These are phyloP conservation scores for Calephelis nemesis DNA, from an alignment of 1,140 invertebrate species.

Conservation along the genomic window DNA sequence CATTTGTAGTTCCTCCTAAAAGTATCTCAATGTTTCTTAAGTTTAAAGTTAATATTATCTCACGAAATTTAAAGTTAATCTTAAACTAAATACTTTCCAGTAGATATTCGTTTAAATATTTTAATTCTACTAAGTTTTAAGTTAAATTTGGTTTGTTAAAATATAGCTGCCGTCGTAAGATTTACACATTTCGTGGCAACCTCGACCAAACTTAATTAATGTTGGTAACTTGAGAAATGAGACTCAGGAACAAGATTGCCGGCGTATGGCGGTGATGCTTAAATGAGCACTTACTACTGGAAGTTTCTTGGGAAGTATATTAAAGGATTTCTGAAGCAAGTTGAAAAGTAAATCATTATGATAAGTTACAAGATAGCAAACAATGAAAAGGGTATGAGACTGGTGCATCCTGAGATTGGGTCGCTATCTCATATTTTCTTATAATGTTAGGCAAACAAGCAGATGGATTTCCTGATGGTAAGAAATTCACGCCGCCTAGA, in stretches of 20 bases:
- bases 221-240: slow-evolving; percentile 9
- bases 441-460: no score
- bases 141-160: slow-evolving; percentile 7
- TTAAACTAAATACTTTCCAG: no score
- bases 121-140: slow-evolving; percentile 2
- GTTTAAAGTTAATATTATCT: background rate
- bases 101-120: background rate
- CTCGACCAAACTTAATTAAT: slow-evolving; percentile 12
- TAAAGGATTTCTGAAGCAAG: background rate
- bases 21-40: background rate
- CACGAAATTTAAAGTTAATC: background rate
- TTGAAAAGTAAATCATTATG: no score
- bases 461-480: no score
- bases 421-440: no score
- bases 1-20: no score
- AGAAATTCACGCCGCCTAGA: no score
- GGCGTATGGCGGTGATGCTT: slow-evolving; percentile 10
- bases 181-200: slow-evolving; percentile 5
- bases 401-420: no score
- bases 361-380: no score
- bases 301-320: background rate
- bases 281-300: slow-evolving; percentile 2
- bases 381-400: no score
- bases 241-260: slow-evolving; percentile 7
- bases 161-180: slow-evolving; percentile 5